Evolutionary conservation across 1,140 invertebrate species (phyloP).

Genomic region (Gonatopus flavifemur): DNA sequence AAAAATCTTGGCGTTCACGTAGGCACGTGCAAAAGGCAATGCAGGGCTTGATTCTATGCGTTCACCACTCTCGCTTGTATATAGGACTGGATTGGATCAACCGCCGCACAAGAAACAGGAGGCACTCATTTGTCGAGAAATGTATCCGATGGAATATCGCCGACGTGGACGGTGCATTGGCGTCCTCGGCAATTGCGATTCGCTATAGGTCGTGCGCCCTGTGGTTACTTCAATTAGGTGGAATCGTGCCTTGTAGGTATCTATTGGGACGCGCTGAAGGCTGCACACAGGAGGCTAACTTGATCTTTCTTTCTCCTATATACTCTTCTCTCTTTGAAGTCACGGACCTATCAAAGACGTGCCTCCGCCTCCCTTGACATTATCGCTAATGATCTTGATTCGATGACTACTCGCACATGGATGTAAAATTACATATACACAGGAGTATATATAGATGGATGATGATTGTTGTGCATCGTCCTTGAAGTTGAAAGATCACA

Average conservation of each 20-base stretch:
- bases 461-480: too few species aligned
- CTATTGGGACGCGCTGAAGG: slow-evolving; percentile 13
- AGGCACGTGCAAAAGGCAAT: slow-evolving; percentile 52
- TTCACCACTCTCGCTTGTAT: too few species aligned
- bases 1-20: too few species aligned
- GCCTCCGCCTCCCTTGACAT: slow-evolving; percentile 43
- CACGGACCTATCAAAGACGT: slow-evolving; percentile 42
- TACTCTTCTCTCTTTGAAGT: slow-evolving; percentile 8
- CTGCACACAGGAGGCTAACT: slow-evolving; percentile 1
- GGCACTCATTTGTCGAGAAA: slow-evolving; percentile 51
- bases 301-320: too few species aligned
- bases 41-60: too few species aligned
- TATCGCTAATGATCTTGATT: slow-evolving; percentile 51
- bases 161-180: slow-evolving; percentile 21
- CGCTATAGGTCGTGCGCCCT: slow-evolving; percentile 38
- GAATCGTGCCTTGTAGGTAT: slow-evolving; percentile 45
- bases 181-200: slow-evolving; percentile 17
- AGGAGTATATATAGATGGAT: too few species aligned
- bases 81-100: too few species aligned
- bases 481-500: too few species aligned
- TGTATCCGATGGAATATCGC: slow-evolving; percentile 42
- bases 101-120: slow-evolving; percentile 44
- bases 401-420: slow-evolving; percentile 20
- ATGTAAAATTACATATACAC: too few species aligned
- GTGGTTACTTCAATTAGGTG: slow-evolving; percentile 58